These are phyloP conservation scores for Takifugu rubripes DNA, from an alignment of 2,797 vertebrate genomes.

Conservation along the genomic window DNA sequence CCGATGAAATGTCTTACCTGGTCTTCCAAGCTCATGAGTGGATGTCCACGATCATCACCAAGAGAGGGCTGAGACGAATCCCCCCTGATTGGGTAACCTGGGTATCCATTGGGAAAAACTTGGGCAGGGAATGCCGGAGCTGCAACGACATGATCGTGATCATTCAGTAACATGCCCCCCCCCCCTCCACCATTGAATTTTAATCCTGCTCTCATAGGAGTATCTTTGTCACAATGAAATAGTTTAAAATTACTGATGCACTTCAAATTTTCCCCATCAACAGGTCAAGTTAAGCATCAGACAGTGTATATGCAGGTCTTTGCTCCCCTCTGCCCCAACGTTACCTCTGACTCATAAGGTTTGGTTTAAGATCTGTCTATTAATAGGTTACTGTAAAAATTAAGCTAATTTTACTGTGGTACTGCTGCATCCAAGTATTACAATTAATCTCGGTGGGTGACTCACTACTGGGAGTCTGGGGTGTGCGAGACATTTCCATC, in stretches of 20 bases:
- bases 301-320: background rate
- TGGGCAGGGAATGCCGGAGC: conserved; percentile 87
- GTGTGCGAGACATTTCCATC: conserved; percentile 81
- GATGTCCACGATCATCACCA: conserved; percentile 87
- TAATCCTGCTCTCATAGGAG: too few relatives aligned
- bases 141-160: conserved; percentile 50
- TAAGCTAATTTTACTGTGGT: conserved; percentile 6
- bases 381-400: conserved; percentile 11
- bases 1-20: conserved; percentile 76
- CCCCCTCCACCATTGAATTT: too few relatives aligned
- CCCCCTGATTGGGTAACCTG: conserved; percentile 84
- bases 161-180: background rate
- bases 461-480: conserved; percentile 86
- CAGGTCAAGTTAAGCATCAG: too few relatives aligned
- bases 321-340: background rate
- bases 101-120: conserved; percentile 92
- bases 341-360: conserved; percentile 19
- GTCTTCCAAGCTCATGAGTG: conserved; percentile 89
- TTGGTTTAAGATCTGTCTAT: conserved; percentile 12
- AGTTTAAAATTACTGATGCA: too few relatives aligned
- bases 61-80: conserved; percentile 86
- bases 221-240: too few relatives aligned
- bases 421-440: conserved; percentile 22
- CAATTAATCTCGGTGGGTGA: conserved; percentile 32
- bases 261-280: too few relatives aligned